Percentiles rank a stretch among this genome's conserved stretches.
These are phyloP conservation scores for Otolemur garnettii DNA, from an alignment of 2,113 vertebrate species.

Conservation along the genomic window DNA sequence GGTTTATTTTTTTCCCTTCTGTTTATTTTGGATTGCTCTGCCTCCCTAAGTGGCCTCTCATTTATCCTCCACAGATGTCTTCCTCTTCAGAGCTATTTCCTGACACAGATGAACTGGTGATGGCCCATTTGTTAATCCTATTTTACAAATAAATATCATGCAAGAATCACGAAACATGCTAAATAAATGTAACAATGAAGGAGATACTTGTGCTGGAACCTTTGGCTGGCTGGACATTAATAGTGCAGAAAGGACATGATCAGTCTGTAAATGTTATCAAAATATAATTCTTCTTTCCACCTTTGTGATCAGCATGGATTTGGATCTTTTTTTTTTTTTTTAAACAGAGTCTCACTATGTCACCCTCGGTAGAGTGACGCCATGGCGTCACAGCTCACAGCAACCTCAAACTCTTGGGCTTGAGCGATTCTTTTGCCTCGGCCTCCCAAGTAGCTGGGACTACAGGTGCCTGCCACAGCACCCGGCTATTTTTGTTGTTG, in stretches of 20 bases:
- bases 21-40: conserved; percentile 15
- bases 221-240: not conserved
- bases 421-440: too few relatives aligned
- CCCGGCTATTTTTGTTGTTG: too few relatives aligned
- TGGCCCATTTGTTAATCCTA: not conserved
- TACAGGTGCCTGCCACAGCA: too few relatives aligned
- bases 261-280: not conserved
- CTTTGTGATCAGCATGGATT: not conserved
- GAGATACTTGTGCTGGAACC: not conserved
- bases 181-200: not conserved
- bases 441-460: too few relatives aligned
- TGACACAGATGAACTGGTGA: not conserved
- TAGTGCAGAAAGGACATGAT: not conserved
- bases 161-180: not conserved
- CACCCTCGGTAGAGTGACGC: too few relatives aligned
- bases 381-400: too few relatives aligned
- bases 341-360: too few relatives aligned
- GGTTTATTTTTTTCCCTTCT: conserved; percentile 1
- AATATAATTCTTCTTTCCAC: not conserved
- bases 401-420: too few relatives aligned
- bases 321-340: not conserved
- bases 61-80: conserved; percentile 9
- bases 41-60: not conserved
- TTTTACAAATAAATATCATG: not conserved
- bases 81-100: conserved; percentile 7